Evolutionary conservation across 1,140 invertebrate genomes (phyloP), one percentile per base, ranked within the genome.

Genomic region (Magallana gigas): DNA sequence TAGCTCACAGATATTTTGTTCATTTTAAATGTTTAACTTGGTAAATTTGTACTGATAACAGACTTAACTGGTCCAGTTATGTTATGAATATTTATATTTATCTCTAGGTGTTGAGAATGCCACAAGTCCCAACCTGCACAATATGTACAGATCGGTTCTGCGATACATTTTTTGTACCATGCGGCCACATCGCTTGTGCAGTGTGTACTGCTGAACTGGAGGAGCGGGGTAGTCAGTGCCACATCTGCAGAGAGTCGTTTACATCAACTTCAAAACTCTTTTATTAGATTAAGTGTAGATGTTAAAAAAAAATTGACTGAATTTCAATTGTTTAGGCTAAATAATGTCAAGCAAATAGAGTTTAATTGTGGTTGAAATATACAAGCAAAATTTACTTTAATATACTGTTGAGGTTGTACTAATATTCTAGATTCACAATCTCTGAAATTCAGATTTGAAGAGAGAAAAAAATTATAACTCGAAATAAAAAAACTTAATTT

Each of bases 211-310:
- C n/a, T n/a, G n/a, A n/a, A n/a, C n/a, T n/a, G n/a, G 83, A 59
- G n/a, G 83, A 84, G 23, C 57, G 83, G 18, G 83, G 83, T 29
- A 84, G 58, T 57, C 83, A 59, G 14, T 84, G 83, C 23, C 83
- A 84, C 83, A 84, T 84, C 14, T 84, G 83, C 57, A 57, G 83
- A 59, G 14, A 84, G n/a, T 11, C 18, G 6, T 84, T 84, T 16
- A 59, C 83, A n/a, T 58, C 56, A 84, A 84, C 58, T 84, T 57
- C 57, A 16, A 84, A 84, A 57, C 23, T 84, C 18, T 84, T 84
- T 18, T 84, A 84, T 57, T 84, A 8, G 59, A 60, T 60, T 60
- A 60, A 60, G 59, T 60, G 59, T 14, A 60, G 59, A 60, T 60
- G 8, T 60, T 60, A 5, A 60, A n/a, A 60, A 36, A 36, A 1